Base-by-base conservation (phyloP, 2,888 invertebrate genomes). In the Latrodectus elegans region DNA sequence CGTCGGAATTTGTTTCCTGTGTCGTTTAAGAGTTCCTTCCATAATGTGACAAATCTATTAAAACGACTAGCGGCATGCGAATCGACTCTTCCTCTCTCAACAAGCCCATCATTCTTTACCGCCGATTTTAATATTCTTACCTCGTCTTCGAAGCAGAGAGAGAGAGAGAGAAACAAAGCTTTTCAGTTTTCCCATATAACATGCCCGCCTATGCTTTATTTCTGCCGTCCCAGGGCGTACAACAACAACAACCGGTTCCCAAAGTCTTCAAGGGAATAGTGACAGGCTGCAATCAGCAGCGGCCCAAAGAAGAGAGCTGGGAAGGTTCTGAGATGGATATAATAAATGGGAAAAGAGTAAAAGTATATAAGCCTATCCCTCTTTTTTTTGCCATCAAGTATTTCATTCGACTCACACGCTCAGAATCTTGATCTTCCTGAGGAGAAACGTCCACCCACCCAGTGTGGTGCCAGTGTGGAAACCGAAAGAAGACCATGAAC, bases 361-460 rank as follows among this genome's bases (percentile, higher is more conserved):
- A 51, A 15, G 53, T 52, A 73, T 52, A 52, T 52, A 11, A n/a
- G 64, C 76, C 84, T 84, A 64, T 72, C 84, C 72, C 82, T 55
- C 15, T 49, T 70, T 22, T 76, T 55, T 72, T 55, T 65, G 26
- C 53, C 17, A 64, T 68, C 68, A 78, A 78, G 77, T 78, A 84
- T 84, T 78, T 72, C 53, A 65, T 72, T 84, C 77, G 15, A 4
- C 65, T 17, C 75, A 38, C 49, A 52, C 12, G 8, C 17, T 53
- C 17, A 52, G 53, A 51, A 22, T 74, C 65, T 53, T 17, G 53
- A 71, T 22, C 55, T 70, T 17, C 49, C 9, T 51, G 38, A 51
- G 38, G 72, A 64, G 83, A 51, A 70, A 73, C 51, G 76, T 76
- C 84, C 84, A 84, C 84, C 84, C 84, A 84, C 84, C 84, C 71